Evolutionary conservation across 1,140 invertebrate genomes (phyloP), one percentile per base, ranked within the genome.

Genomic region (Saccostrea echinata): DNA sequence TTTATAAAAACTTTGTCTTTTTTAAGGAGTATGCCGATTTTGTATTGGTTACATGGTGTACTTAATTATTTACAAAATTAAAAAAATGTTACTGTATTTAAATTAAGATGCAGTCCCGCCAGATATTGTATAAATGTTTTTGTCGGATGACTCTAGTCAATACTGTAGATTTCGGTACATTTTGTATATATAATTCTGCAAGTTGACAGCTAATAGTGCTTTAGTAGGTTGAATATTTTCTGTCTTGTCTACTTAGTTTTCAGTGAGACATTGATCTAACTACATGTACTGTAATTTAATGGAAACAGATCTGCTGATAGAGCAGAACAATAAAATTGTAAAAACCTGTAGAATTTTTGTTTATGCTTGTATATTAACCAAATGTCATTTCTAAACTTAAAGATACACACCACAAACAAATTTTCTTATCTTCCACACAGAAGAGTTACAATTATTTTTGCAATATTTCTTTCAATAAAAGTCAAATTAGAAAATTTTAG

Each of bases 251-350:
- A 76, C 68, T 30, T 76, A 76, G 68, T 76, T 27, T 76, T 35
- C 30, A 76, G 24, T 16, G 27, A 76, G 68, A 76, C 68, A 30
- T 76, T 27, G 68, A 30, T 76, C 68, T 76, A 33, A 83, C 81
- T 13, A 83, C 6, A 51, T 83, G 81, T 51, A 83, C 11, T 83
- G 81, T 83, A 51, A 81, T n/a, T 52, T 83, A 33, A 80, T 18
- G 21, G 68, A 76, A 30, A 76, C 27, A 27, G 27, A 76, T 30
- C 68, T 76, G 68, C 68, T 76, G 68, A 30, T 76, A 76, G 68
- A 76, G 68, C 68, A 76, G 68, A 76, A 33, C 1, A 76, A 76
- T 76, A 33, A 76, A 76, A 76, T 27, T 35, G 27, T 76, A 76
- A 76, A n/a, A 76, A 76, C 68, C 68, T 76, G 11, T 30, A 43